Evolutionary conservation across 1,140 invertebrate species (phyloP).

Genomic region (Phortica variegata): DNA sequence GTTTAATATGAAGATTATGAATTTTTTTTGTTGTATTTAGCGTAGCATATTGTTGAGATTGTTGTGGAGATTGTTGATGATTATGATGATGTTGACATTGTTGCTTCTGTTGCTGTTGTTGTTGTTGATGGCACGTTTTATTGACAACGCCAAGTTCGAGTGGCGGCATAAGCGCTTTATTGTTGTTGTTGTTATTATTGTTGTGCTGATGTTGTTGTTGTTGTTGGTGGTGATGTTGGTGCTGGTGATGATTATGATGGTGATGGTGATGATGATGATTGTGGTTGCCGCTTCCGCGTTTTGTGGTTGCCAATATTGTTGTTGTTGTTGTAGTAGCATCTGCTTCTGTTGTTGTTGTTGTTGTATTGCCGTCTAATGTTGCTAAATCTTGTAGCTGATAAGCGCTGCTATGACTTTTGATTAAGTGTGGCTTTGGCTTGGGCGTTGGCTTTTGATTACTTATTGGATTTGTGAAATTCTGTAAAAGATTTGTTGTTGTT

Average conservation of each 20-base stretch:
- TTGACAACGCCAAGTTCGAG: conserved; percentile 5
- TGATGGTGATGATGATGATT: conserved; percentile 32
- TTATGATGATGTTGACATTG: conserved; percentile 14
- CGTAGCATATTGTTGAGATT: conserved; percentile 33
- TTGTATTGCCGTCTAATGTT: conserved; percentile 43
- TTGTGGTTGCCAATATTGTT: too few relatives aligned
- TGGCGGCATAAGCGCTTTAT: conserved; percentile 14
- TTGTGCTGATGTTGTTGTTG: conserved; percentile 8
- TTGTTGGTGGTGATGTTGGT: neutral
- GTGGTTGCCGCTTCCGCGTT: too few relatives aligned
- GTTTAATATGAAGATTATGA: too few relatives aligned
- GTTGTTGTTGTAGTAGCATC: conserved; percentile 42
- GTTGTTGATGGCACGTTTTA: too few relatives aligned
- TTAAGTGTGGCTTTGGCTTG: conserved; percentile 35
- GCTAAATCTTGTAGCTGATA: conserved; percentile 42
- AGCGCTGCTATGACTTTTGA: conserved; percentile 44
- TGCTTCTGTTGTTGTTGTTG: conserved; percentile 31
- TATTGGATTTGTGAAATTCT: conserved; percentile 50
- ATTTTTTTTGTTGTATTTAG: conserved; percentile 39
- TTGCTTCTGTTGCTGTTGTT: too few relatives aligned
- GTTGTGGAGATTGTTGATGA: conserved; percentile 12
- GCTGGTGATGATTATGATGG: neutral
- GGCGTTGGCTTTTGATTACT: conserved; percentile 35
- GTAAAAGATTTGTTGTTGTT: conserved; percentile 20
- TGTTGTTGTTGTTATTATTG: neutral